Base-by-base conservation (phyloP, 1,140 invertebrate species). In the Brachystomella parvula region DNA sequence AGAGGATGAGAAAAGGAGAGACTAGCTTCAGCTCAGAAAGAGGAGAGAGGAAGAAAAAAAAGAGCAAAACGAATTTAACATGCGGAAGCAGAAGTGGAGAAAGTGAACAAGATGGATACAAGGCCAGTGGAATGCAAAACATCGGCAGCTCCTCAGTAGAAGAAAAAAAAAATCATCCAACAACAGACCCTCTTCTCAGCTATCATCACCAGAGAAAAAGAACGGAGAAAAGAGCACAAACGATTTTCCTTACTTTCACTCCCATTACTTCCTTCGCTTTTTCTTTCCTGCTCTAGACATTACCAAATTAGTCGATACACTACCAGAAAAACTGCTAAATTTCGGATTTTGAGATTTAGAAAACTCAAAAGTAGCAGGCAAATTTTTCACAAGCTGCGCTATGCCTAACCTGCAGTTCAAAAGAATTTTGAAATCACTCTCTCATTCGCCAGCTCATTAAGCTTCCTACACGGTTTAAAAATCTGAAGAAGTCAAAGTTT, bases 1-100 rank as follows among this genome's bases (percentile, higher is more conserved):
- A 49, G 62, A 39, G 33, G 29, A 47, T 28, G 62, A 64, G 57
- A 64, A 64, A 58, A 53, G 33, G 33, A 28, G 2, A 65, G 56
- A 30, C 29, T 32, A 32, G 12, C 33, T n/a, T 9, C 9, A 12
- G 58, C 3, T 15, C 3, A 15, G 3, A 30, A 60, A 15, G 32
- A 60, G 32, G 58, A 53, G 17, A 60, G 21, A 19, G 24, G 33
- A 62, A 2, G 28, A 49, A 19, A 62, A 44, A 59, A 53, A 64
- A 68, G 61, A 67, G 59, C 66, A 68, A 67, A 67, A 67, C 61
- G 61, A 61, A 31, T 65, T 65, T 65, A 56, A 29, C 63, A 65
- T 65, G 19, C 31, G 63, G 44, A 65, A 29, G 58, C 15, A 19
- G 21, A 56, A 56, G 49, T 9, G 12, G 39, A 26, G 49, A 53